Conservation (phyloP, 2,797 vertebrate species). For the Pteronotus mesoamericanus region DNA sequence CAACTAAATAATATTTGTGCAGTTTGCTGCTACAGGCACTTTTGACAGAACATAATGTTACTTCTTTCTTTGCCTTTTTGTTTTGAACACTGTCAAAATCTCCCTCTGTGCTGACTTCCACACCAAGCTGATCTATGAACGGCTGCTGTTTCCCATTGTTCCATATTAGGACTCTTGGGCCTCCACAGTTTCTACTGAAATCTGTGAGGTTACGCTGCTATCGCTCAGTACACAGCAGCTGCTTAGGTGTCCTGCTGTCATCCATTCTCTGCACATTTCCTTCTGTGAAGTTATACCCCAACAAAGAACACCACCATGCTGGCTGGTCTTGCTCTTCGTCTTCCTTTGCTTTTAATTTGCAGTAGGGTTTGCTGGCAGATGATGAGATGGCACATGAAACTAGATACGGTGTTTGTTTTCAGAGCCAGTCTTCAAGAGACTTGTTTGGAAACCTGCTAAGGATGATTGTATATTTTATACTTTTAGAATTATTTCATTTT, state of each 20-base stretch:
- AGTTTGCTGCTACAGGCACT: background rate
- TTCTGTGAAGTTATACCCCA: conserved; percentile 6
- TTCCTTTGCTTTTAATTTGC: background rate
- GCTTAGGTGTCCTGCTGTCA: conserved; percentile 3
- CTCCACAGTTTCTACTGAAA: background rate
- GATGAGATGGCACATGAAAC: background rate
- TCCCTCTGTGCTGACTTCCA: background rate
- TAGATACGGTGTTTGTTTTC: background rate
- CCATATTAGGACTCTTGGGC: background rate
- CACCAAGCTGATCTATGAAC: background rate
- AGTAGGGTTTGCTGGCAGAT: background rate
- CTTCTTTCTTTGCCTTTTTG: conserved; percentile 26
- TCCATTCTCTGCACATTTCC: background rate
- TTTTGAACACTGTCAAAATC: background rate
- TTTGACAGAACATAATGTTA: background rate
- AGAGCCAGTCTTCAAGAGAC: background rate
- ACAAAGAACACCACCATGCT: background rate
- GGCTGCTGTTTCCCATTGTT: background rate
- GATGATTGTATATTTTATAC: background rate
- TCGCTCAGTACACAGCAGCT: background rate
- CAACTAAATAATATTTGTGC: background rate
- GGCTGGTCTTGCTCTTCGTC: background rate
- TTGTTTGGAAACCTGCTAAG: background rate
- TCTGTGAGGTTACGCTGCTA: conserved; percentile 33
- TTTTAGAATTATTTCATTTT: background rate